Conservation (phyloP, 2,113 vertebrate genomes). For the Ia io region DNA sequence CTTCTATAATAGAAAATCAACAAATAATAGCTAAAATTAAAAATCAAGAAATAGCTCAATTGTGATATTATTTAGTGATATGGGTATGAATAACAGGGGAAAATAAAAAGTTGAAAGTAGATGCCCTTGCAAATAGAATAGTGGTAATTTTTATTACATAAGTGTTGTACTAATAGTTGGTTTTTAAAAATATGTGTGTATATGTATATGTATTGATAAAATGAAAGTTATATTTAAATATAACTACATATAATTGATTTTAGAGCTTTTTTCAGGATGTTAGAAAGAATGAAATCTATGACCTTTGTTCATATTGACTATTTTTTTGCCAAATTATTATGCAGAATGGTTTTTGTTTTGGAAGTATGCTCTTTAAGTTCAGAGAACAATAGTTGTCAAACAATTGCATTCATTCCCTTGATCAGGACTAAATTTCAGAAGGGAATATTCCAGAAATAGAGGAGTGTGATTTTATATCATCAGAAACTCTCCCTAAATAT, state of each 20-base stretch:
- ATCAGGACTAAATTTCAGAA: not conserved
- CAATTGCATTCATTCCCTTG: not conserved
- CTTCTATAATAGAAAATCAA: not conserved
- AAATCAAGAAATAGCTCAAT: not conserved
- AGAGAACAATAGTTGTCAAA: not conserved
- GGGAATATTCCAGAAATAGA: not conserved
- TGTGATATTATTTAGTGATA: constrained; percentile 24
- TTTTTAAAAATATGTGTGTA: not conserved
- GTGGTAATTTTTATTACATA: not conserved
- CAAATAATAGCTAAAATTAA: not conserved
- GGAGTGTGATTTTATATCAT: not conserved
- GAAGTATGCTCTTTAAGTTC: not conserved
- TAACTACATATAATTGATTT: constrained; percentile 5
- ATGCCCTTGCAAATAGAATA: not conserved
- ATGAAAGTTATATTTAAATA: constrained; percentile 23
- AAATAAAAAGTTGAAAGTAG: not conserved
- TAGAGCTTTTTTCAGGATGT: not conserved
- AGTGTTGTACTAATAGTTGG: not conserved
- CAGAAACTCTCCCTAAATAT: not conserved
- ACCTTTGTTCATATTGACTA: not conserved
- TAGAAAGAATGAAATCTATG: not conserved
- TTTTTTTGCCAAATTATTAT: not conserved
- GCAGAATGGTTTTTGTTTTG: not conserved
- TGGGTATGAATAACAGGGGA: not conserved
- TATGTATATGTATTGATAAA: not conserved